These are phyloP conservation scores for Gephyroberyx darwinii DNA, from an alignment of 2,797 vertebrate genomes.

Conservation along the genomic window DNA sequence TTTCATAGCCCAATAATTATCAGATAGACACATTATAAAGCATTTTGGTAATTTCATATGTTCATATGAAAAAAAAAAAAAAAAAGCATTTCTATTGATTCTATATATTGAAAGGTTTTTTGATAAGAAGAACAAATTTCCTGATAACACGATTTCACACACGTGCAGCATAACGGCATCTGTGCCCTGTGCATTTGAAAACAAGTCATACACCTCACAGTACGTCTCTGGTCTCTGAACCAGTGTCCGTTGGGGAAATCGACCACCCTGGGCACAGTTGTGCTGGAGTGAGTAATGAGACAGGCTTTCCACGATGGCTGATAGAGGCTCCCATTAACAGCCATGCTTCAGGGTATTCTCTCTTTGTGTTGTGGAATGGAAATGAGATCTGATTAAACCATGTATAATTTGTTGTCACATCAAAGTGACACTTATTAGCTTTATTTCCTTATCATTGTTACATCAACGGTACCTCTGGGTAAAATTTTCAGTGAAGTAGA, in stretches of 20 bases:
- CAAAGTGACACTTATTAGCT: constrained; percentile 84
- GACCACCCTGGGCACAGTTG: constrained; percentile 79
- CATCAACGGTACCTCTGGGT: constrained; percentile 78
- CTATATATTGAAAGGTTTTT: constrained; percentile 22
- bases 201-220: constrained; percentile 59
- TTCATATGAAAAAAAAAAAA: neutral
- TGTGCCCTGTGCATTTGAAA: constrained; percentile 61
- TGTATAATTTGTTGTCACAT: constrained; percentile 84
- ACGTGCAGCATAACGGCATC: constrained; percentile 62
- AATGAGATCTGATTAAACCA: constrained; percentile 80
- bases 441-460: constrained; percentile 79
- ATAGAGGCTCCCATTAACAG: constrained; percentile 82
- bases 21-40: constrained; percentile 24
- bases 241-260: constrained; percentile 71
- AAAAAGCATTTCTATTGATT: neutral
- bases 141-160: constrained; percentile 43
- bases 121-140: constrained; percentile 49
- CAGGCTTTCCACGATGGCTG: constrained; percentile 76
- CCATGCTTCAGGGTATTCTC: constrained; percentile 79
- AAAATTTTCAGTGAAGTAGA: constrained; percentile 60
- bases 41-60: constrained; percentile 11
- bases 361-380: constrained; percentile 75
- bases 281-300: constrained; percentile 82
- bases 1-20: constrained; percentile 12
- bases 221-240: constrained; percentile 73